Percentiles rank a stretch among this genome's conserved stretches.
Conservation (phyloP, 2,797 vertebrate genomes). For the Acipenser ruthenus region DNA sequence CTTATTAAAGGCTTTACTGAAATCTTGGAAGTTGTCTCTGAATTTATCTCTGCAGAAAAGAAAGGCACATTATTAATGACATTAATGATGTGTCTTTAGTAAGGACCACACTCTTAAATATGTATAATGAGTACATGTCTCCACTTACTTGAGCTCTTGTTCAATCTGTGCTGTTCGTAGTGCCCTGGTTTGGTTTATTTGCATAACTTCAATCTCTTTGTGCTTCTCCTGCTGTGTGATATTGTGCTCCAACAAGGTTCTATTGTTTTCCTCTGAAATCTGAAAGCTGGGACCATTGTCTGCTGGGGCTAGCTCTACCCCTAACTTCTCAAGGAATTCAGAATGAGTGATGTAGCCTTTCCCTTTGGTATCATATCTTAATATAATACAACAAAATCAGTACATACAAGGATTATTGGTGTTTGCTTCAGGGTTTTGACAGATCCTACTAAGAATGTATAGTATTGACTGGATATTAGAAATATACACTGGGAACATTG, state of each 20-base stretch:
- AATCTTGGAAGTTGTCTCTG: constrained; percentile 36
- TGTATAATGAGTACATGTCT: neutral
- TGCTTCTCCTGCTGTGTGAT: constrained; percentile 36
- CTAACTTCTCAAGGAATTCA: constrained; percentile 53
- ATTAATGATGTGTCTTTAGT: no score
- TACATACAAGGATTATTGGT: no score
- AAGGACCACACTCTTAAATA: neutral
- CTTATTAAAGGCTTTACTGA: constrained; percentile 34
- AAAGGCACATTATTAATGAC: no score
- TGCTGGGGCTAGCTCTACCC: constrained; percentile 23
- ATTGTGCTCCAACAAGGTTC: constrained; percentile 34
- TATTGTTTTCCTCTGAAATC: constrained; percentile 21
- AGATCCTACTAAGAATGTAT: no score
- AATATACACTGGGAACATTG: no score
- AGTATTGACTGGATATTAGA: no score
- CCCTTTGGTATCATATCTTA: constrained; percentile 55
- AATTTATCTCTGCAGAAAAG: constrained; percentile 47
- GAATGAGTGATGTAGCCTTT: constrained; percentile 50
- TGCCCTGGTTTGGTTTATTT: constrained; percentile 13
- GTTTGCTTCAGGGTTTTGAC: no score
- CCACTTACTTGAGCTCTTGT: constrained; percentile 41
- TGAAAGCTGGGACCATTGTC: constrained; percentile 27
- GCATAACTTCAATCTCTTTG: constrained; percentile 28
- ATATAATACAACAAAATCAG: neutral
- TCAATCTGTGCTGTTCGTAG: constrained; percentile 16